Base-by-base conservation (phyloP, 2,888 invertebrate genomes). In the Agonum fuliginosum region DNA sequence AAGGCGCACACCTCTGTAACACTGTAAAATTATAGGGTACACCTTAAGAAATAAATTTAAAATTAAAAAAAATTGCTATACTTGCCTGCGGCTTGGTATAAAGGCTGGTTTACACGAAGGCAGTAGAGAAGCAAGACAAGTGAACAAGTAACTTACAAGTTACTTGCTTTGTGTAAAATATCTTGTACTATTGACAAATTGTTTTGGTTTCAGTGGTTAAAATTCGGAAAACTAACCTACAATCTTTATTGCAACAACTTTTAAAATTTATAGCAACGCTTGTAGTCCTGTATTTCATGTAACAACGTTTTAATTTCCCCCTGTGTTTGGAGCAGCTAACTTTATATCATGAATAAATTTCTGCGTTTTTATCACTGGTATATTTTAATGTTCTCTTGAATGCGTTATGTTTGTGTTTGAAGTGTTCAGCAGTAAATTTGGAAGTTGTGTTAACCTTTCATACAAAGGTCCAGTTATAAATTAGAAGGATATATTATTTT, bases 301-400 rank as follows among this genome's bases (percentile, higher is more conserved):
- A 10, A 62, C 62, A 62, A 62, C 62, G 34, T 62, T 62, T 62
- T 62, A 62, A 62, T 62, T 62, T 62, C 62, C 12, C 30, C 34
- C 48, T 19, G 48, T 48, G 20, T 48, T 17, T 62, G 12, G 8
- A 62, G 62, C 34, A 62, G 34, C 62, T 19, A 62, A 62, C 30
- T 62, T 62, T 62, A 62, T 62, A 34, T 30, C 62, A 62, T 62
- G 62, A 62, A 62, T 62, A 62, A 62, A 62, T 62, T 62, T 62
- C 30, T 62, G 62, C 14, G 24, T 62, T 62, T 62, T 62, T 62
- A 62, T 62, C 62, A 19, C 30, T 34, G 34, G 27, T 62, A 62
- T 62, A 62, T 62, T 34, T 62, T 54, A 54, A 54, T 54, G 54
- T 54, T 20, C 54, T 54, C 24, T 17, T 62, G 30, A 62, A 62